Conservation (phyloP, 2,113 vertebrate genomes). For the Pseudorhombus dupliciocellatus region DNA sequence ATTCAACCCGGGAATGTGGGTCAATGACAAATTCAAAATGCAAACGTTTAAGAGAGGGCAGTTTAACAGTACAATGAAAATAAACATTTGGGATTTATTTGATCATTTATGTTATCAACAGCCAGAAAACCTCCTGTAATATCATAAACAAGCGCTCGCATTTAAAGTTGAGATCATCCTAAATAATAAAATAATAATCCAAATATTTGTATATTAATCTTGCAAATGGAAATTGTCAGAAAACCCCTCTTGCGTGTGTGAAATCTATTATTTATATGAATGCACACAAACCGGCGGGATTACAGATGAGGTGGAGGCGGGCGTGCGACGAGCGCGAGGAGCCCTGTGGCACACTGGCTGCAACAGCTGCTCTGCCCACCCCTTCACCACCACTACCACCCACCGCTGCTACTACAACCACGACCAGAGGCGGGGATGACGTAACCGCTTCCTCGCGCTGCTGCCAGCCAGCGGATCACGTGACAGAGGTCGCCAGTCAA, state of each 20-base stretch:
- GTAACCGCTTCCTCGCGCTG: slow-evolving; percentile 57
- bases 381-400: slow-evolving; percentile 37
- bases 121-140: no score
- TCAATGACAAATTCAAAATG: background rate
- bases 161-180: background rate
- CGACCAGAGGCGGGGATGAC: slow-evolving; percentile 62
- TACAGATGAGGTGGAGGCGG: slow-evolving; percentile 3
- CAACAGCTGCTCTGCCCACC: slow-evolving; percentile 70
- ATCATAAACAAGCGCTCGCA: background rate
- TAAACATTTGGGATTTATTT: no score
- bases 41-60: no score
- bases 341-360: slow-evolving; percentile 66
- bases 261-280: background rate
- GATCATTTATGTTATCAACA: no score
- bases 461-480: slow-evolving; percentile 62
- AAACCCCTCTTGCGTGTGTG: background rate
- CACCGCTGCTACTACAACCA: slow-evolving; percentile 51
- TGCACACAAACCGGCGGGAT: slow-evolving; percentile 11
- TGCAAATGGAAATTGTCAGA: background rate
- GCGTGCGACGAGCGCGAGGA: slow-evolving; percentile 30
- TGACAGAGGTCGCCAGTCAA: slow-evolving; percentile 65
- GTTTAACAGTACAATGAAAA: no score
- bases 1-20: background rate
- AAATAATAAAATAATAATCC: background rate
- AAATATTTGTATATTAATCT: background rate